phyloP scores from a whole-genome alignment of 2,888 invertebrate species.

The Onchidella celtica region DNA sequence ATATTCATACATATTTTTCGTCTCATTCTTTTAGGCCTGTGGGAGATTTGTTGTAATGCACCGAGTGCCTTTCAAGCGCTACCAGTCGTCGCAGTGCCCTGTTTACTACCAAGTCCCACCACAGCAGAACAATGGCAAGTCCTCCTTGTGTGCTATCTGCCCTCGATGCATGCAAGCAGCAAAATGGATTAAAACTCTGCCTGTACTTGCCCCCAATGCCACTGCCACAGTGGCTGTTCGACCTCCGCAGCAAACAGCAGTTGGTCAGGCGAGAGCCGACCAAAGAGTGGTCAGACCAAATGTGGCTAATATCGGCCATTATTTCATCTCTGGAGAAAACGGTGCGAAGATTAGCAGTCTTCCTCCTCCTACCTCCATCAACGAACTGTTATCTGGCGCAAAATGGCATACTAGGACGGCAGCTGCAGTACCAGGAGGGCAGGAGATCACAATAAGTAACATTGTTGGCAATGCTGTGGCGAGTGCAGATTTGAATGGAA shows the following conservation, averaged over 20 bases:
- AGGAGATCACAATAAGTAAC: neutral
- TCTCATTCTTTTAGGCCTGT: slow-evolving; percentile 21
- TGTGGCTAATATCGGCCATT: neutral
- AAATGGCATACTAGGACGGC: neutral
- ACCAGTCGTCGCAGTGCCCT: slow-evolving; percentile 38
- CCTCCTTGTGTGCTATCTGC: slow-evolving; percentile 19
- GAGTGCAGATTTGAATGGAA: slow-evolving; percentile 17
- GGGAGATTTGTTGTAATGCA: slow-evolving; percentile 31
- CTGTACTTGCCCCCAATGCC: neutral
- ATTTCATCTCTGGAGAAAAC: neutral
- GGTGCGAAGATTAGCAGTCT: neutral
- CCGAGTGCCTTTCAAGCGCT: slow-evolving; percentile 44
- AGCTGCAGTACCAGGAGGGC: neutral
- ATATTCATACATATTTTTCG: no score
- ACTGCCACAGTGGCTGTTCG: neutral
- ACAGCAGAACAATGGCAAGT: neutral
- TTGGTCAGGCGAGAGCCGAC: neutral
- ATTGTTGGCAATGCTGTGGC: neutral
- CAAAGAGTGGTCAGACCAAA: neutral
- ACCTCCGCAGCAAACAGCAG: neutral
- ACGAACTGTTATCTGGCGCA: neutral
- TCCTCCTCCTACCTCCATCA: neutral
- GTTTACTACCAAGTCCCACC: slow-evolving; percentile 36
- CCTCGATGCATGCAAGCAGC: slow-evolving; percentile 37
- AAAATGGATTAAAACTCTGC: slow-evolving; percentile 4